These are phyloP conservation scores for Crocuta crocuta DNA, from an alignment of 2,113 vertebrate genomes.

Conservation along the genomic window DNA sequence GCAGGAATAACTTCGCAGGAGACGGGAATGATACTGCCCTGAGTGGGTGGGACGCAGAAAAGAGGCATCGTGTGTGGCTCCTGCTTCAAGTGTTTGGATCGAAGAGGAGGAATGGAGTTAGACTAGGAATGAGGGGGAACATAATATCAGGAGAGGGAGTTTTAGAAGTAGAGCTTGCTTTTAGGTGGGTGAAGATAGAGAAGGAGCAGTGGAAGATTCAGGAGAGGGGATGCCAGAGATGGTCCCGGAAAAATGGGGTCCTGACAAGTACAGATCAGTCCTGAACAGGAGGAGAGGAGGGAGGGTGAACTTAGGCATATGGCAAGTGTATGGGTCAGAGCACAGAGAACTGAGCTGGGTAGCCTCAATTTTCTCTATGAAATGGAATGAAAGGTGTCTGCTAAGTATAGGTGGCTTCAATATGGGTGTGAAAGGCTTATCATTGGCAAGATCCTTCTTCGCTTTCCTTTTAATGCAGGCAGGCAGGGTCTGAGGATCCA, in stretches of 20 bases:
- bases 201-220: not conserved
- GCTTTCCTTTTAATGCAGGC: not conserved
- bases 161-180: not conserved
- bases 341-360: not conserved
- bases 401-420: not conserved
- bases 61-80: not conserved
- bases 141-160: not conserved
- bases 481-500: not conserved
- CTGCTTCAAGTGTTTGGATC: not conserved
- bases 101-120: not conserved
- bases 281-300: not conserved
- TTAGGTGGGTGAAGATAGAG: not conserved
- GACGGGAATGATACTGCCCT: not conserved
- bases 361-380: not conserved
- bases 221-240: not conserved
- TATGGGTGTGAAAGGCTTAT: not conserved
- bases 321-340: not conserved
- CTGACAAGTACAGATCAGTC: not conserved
- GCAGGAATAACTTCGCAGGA: not conserved
- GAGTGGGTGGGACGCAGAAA: not conserved
- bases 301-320: not conserved
- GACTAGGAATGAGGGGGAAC: not conserved
- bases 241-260: not conserved
- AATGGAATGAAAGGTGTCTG: not conserved
- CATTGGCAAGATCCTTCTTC: not conserved